phyloP scores from a whole-genome alignment of 2,797 vertebrate species.

The Xyrichtys novacula region DNA sequence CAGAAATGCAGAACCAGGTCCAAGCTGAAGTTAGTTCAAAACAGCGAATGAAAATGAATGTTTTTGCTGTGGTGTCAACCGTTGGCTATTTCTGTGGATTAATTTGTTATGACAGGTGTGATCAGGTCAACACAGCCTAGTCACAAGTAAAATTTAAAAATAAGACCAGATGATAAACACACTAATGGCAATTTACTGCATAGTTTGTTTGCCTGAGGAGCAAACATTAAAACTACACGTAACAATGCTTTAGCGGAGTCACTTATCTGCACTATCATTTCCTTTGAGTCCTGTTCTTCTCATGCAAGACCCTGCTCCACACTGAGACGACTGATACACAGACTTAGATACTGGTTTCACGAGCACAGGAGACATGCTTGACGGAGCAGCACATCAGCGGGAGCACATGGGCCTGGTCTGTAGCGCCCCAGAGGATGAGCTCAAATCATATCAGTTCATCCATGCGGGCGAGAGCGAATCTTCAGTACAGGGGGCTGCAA shows the following conservation, averaged over 20 bases:
- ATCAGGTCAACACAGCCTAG: no score
- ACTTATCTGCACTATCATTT: slow-evolving; percentile 18
- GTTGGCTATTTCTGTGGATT: no score
- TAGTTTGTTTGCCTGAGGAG: background rate
- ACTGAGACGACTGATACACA: slow-evolving; percentile 5
- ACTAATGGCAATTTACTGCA: no score
- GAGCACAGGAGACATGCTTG: slow-evolving; percentile 17
- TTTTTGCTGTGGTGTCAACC: no score
- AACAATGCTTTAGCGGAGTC: slow-evolving; percentile 22
- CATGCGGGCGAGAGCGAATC: background rate
- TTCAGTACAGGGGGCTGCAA: background rate
- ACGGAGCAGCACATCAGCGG: slow-evolving; percentile 26
- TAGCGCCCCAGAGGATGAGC: slow-evolving; percentile 13
- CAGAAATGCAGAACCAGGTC: no score
- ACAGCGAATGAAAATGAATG: no score
- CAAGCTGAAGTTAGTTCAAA: no score
- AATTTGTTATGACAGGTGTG: no score
- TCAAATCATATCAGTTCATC: slow-evolving; percentile 35
- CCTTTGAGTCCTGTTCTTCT: slow-evolving; percentile 21
- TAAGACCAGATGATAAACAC: no score
- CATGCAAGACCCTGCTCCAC: background rate
- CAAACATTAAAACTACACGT: slow-evolving; percentile 8
- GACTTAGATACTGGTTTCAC: slow-evolving; percentile 15
- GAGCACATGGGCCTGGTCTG: slow-evolving; percentile 8
- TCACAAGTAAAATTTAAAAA: no score